Percentiles rank a stretch among this genome's conserved stretches.
These are phyloP conservation scores for Scartelaos histophorus DNA, from an alignment of 2,113 vertebrate genomes.

Conservation along the genomic window DNA sequence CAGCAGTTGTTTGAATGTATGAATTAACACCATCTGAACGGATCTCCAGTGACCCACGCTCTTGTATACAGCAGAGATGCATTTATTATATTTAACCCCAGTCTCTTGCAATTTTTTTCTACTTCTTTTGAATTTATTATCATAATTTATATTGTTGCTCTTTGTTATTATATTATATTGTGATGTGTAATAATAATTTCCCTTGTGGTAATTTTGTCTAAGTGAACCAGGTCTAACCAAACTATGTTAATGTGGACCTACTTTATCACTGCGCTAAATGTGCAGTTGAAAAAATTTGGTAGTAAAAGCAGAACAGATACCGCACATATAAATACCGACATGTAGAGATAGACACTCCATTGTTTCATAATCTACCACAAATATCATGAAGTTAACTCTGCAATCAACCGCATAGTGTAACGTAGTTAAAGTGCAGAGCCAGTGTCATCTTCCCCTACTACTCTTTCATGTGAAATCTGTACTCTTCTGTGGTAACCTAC, in stretches of 20 bases:
- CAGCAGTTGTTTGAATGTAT: slow-evolving; percentile 4
- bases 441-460: not conserved
- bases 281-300: too few relatives aligned
- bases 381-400: not conserved
- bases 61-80: too few relatives aligned
- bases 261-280: not conserved
- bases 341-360: not conserved
- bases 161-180: too few relatives aligned
- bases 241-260: not conserved
- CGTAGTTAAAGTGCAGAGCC: not conserved
- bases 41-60: not conserved
- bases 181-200: too few relatives aligned
- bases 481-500: not conserved
- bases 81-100: too few relatives aligned
- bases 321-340: not conserved
- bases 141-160: too few relatives aligned
- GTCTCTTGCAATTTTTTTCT: too few relatives aligned
- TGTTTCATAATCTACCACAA: not conserved
- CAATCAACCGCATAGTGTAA: not conserved
- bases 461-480: not conserved
- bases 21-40: not conserved
- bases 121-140: too few relatives aligned
- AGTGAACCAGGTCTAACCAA: not conserved
- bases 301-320: too few relatives aligned
- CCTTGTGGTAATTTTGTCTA: too few relatives aligned